Conservation (phyloP, 2,888 invertebrate species). For the Philaethria dido region DNA sequence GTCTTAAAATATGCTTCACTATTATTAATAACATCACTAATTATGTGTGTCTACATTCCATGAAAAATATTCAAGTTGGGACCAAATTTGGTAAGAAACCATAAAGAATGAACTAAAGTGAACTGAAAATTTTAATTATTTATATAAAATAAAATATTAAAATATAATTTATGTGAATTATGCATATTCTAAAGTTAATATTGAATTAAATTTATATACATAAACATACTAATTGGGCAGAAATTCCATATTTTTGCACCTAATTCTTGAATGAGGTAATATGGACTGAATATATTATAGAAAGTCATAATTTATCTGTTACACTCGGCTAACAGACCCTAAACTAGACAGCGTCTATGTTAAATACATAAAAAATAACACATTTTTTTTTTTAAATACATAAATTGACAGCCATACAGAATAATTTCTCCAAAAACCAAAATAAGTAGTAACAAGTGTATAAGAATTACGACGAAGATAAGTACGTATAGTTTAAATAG, state of each 20-base stretch:
- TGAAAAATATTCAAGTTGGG: conserved; percentile 14
- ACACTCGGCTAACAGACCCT: neutral
- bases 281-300: neutral
- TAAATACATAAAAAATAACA: too few species aligned
- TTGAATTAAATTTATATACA: neutral
- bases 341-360: neutral
- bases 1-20: conserved; percentile 2
- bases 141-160: neutral
- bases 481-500: too few species aligned
- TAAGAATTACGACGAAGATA: too few species aligned
- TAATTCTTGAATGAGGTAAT: too few species aligned
- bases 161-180: neutral
- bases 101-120: neutral
- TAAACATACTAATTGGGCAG: too few species aligned
- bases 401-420: neutral
- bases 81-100: neutral
- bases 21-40: conserved; percentile 14
- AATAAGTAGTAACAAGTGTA: too few species aligned
- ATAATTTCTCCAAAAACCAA: too few species aligned
- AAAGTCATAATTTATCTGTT: neutral
- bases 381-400: neutral
- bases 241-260: neutral
- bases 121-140: neutral
- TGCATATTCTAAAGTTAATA: neutral
- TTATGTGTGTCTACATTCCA: conserved; percentile 18